Base-by-base conservation (phyloP, 2,888 invertebrate genomes). In the Dexiosoma caninum region DNA sequence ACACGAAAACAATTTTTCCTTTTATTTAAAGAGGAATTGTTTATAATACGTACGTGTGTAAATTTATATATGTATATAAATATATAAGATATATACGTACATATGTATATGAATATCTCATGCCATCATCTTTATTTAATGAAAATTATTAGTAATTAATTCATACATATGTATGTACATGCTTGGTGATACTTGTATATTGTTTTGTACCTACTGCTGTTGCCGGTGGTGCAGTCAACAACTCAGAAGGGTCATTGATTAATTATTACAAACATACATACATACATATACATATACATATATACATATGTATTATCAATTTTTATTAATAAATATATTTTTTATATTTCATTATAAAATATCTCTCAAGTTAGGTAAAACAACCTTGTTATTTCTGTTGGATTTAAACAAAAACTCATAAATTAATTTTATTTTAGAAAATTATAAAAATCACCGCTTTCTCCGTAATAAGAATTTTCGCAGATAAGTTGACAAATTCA, bases 61-160 rank as follows among this genome's bases (percentile, higher is more conserved):
- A n/a, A n/a, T n/a, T n/a, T n/a, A 27, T 27, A 6, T 53, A 30
- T 40, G 46, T 5, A 46, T n/a, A n/a, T n/a, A n/a, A n/a, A n/a
- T n/a, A n/a, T n/a, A n/a, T n/a, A n/a, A n/a, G n/a, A n/a, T n/a
- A n/a, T n/a, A n/a, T n/a, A n/a, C n/a, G n/a, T 32, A 32, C 10
- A 53, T 9, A 32, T 3, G n/a, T 12, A 12, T 8, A 32, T 35
- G 19, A 12, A 55, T 8, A 49, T 51, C 51, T 49, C 60, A 66
- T 64, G 35, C 46, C 46, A 27, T 40, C 72, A 67, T 78, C 40
- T 72, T 74, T 62, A 64, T 79, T 79, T 70, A 74, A 74, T 70
- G 49, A 55, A 74, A 30, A 53, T 72, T 72, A 53, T 62, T 62
- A 53, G 32, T 55, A 44, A 44, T 60, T 44, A 5, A 49, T 30